Evolutionary conservation across 2,888 invertebrate genomes (phyloP).

Genomic region (Pocota personata): DNA sequence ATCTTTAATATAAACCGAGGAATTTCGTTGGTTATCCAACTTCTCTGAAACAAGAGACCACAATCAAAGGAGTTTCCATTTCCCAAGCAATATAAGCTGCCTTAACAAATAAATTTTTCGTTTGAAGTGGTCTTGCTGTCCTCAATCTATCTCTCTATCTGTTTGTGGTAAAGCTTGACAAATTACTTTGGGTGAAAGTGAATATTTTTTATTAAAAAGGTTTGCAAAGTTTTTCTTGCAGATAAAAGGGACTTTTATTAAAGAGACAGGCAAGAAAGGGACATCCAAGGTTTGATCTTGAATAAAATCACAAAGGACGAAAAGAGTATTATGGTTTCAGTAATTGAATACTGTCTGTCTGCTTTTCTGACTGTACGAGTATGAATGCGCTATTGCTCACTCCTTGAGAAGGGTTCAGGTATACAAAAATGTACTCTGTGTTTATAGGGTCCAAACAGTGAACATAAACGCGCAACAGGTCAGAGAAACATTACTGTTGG

Average conservation of each 20-base stretch:
- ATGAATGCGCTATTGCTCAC: no score
- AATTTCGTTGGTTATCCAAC: background rate
- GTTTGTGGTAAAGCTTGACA: slow-evolving; percentile 18
- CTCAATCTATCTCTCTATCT: background rate
- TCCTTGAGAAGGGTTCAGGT: no score
- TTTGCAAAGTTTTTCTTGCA: background rate
- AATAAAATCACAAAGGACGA: no score
- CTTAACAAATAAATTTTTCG: background rate
- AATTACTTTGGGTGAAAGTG: slow-evolving; percentile 15
- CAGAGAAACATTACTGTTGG: no score
- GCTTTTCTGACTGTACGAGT: no score
- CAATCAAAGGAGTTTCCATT: background rate
- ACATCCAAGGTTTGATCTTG: no score
- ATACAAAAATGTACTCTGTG: no score
- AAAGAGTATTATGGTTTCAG: no score
- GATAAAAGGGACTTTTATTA: background rate
- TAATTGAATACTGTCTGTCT: no score
- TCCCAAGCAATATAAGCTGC: background rate
- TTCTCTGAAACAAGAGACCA: background rate
- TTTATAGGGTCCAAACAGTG: no score
- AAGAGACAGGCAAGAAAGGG: background rate
- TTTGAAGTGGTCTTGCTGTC: slow-evolving; percentile 19
- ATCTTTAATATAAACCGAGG: background rate
- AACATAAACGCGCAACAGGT: no score
- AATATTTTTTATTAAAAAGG: background rate